Percentiles rank a stretch among this genome's conserved stretches.
These are phyloP conservation scores for Siderastrea radians DNA, from an alignment of 92 coral and sea anemone species.

Conservation along the genomic window DNA sequence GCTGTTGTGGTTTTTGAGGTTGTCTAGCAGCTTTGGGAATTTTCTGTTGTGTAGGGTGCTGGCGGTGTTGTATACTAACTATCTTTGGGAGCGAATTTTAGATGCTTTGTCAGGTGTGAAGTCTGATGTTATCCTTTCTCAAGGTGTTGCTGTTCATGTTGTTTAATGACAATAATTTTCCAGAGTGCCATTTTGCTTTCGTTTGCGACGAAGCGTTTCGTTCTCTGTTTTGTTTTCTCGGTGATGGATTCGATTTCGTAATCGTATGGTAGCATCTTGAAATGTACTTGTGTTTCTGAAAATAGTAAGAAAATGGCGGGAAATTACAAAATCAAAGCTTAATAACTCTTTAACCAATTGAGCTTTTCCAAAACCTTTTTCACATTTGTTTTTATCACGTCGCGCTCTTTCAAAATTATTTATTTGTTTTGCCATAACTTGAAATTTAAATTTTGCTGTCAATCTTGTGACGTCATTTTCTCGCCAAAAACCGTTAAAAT, in stretches of 20 bases:
- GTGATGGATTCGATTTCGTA: conserved; percentile 36
- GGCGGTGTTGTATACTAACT: conserved; percentile 42
- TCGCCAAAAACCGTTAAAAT: too few relatives aligned
- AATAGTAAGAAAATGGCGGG: too few relatives aligned
- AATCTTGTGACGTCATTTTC: too few relatives aligned
- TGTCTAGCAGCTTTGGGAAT: conserved; percentile 17
- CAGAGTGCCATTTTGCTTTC: conserved; percentile 39
- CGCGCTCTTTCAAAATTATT: too few relatives aligned
- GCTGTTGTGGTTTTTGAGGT: conserved; percentile 13
- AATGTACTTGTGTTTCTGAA: too few relatives aligned
- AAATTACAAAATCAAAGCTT: too few relatives aligned
- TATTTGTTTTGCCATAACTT: too few relatives aligned
- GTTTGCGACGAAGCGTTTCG: conserved; percentile 43
- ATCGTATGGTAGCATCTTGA: conserved; percentile 17
- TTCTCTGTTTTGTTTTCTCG: conserved; percentile 43
- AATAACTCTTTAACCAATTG: too few relatives aligned
- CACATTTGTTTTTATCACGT: too few relatives aligned
- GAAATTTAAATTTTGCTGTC: too few relatives aligned
- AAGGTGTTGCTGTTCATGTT: conserved; percentile 20
- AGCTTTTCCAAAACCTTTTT: too few relatives aligned
- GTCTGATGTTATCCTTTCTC: conserved; percentile 20
- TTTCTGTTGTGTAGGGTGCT: conserved; percentile 31
- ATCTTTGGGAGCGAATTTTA: conserved; percentile 22
- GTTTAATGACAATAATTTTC: conserved; percentile 40
- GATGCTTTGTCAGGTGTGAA: conserved; percentile 34